phyloP scores from a whole-genome alignment of 2,888 invertebrate genomes.

The Tiliacea aurago region DNA sequence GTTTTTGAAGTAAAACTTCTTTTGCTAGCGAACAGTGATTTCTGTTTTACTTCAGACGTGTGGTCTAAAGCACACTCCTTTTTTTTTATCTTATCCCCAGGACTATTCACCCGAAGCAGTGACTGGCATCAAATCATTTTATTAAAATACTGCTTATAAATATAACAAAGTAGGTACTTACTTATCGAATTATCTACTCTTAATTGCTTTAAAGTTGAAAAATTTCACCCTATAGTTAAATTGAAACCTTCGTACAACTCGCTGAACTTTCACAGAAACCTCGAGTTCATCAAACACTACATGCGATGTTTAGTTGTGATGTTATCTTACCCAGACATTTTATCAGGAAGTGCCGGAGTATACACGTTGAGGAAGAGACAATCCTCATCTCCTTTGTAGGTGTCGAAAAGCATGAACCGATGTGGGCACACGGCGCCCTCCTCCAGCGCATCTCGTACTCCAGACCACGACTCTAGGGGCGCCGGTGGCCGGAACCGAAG shows the following conservation, averaged over 20 bases:
- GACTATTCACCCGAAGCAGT: not conserved
- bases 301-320: not conserved
- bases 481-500: conserved; percentile 91
- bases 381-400: conserved; percentile 92
- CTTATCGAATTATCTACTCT: too few species aligned
- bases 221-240: not conserved
- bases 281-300: not conserved
- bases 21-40: too few species aligned
- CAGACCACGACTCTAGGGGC: conserved; percentile 91
- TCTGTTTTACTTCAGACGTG: too few species aligned
- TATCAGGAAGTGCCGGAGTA: conserved; percentile 90
- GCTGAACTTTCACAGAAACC: not conserved
- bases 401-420: conserved; percentile 92
- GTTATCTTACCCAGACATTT: conserved; percentile 81
- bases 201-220: not conserved
- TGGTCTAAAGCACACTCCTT: too few species aligned
- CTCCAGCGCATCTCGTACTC: conserved; percentile 92
- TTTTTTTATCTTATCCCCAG: not conserved
- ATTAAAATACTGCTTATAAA: not conserved
- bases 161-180: not conserved
- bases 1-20: too few species aligned
- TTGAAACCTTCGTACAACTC: not conserved
- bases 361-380: conserved; percentile 94
- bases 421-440: conserved; percentile 94
- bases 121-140: not conserved